Evolutionary conservation across 2,113 vertebrate species (phyloP).

Genomic region (Bubo bubo): DNA sequence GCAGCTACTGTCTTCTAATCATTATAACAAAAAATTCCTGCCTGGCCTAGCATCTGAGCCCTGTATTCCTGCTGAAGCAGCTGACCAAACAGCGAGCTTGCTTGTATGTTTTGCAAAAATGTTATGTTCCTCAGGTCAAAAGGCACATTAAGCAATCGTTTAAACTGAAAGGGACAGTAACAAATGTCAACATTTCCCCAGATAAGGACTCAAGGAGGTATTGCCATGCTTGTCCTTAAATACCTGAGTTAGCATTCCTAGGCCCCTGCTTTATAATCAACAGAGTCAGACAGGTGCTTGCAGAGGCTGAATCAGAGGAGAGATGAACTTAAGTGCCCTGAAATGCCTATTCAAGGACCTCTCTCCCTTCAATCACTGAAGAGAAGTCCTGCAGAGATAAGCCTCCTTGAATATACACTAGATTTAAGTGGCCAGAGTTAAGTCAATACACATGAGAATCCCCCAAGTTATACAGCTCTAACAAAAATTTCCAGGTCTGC

Average conservation of each 20-base stretch:
- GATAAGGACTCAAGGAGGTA: background rate
- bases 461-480: background rate
- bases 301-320: background rate
- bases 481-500: background rate
- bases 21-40: background rate
- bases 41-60: background rate
- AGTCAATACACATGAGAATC: background rate
- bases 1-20: background rate
- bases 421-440: background rate
- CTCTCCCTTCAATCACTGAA: background rate
- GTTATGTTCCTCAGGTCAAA: background rate
- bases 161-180: background rate
- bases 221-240: background rate
- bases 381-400: background rate
- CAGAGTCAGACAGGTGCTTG: background rate
- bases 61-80: background rate
- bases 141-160: background rate
- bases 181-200: background rate
- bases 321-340: background rate
- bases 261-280: background rate
- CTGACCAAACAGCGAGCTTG: background rate
- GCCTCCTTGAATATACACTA: background rate
- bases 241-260: background rate
- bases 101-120: background rate
- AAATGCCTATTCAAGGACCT: background rate